Percentiles rank a stretch among this genome's conserved stretches.
phyloP scores from a whole-genome alignment of 2,888 invertebrate species.

The Odontocolon sp. region DNA sequence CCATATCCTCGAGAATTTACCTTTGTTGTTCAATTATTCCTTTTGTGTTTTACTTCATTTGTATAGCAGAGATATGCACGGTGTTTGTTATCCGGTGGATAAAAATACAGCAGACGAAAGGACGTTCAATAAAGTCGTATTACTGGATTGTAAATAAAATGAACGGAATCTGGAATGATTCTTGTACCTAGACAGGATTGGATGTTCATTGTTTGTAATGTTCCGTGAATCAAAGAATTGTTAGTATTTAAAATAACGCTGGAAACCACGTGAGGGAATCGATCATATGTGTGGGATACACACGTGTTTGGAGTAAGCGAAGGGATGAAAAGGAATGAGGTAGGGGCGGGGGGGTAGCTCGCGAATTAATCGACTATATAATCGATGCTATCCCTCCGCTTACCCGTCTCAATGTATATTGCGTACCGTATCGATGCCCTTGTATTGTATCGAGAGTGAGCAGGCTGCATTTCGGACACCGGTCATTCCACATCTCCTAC shows the following conservation, averaged over 20 bases:
- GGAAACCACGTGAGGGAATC: constrained; percentile 9
- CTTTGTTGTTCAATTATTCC: constrained; percentile 54
- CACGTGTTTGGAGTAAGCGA: neutral
- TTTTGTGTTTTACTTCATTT: constrained; percentile 28
- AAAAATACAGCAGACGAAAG: neutral
- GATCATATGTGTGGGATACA: neutral
- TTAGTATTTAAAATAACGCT: neutral
- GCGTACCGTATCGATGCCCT: constrained; percentile 67
- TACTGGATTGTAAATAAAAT: constrained; percentile 9
- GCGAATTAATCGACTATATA: constrained; percentile 81
- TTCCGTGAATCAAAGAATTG: neutral
- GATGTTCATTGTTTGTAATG: constrained; percentile 4
- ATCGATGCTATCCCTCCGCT: constrained; percentile 74
- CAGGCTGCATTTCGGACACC: constrained; percentile 58
- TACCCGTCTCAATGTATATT: constrained; percentile 58
- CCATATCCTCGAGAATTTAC: constrained; percentile 40
- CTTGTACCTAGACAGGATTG: no score
- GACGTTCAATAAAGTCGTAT: constrained; percentile 12
- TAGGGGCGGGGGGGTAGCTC: constrained; percentile 61
- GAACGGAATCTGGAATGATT: neutral
- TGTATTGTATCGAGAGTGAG: constrained; percentile 36
- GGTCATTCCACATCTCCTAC: constrained; percentile 58
- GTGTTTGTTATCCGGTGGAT: neutral
- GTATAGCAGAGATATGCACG: no score
- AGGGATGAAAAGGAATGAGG: constrained; percentile 45